phyloP scores from a whole-genome alignment of 2,888 invertebrate species.

The Chydorus sphaericus region DNA sequence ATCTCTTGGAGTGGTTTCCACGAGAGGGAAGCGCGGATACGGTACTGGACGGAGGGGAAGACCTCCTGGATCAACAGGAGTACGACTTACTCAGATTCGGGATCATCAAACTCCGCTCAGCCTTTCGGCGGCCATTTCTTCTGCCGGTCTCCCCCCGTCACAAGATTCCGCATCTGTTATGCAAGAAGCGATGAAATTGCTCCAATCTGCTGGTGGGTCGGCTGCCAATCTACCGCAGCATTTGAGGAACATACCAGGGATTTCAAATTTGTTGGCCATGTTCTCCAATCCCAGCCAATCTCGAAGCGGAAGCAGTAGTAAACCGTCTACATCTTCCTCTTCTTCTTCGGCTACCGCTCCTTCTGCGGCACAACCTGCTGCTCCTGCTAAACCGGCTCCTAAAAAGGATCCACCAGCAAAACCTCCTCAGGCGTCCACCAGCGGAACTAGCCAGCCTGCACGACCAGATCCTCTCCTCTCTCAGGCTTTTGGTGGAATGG shows the following conservation, averaged over 20 bases:
- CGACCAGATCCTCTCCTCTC: no score
- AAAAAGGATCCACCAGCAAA: no score
- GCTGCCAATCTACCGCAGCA: constrained; percentile 1
- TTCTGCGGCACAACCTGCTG: neutral
- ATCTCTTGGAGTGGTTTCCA: neutral
- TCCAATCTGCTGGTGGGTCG: constrained; percentile 7
- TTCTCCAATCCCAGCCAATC: neutral
- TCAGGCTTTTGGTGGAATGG: neutral
- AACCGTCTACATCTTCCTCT: no score
- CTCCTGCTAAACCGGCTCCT: neutral
- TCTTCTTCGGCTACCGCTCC: no score
- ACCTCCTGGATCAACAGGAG: constrained; percentile 5
- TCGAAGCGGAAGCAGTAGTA: no score
- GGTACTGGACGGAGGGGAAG: neutral
- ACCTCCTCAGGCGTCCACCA: no score
- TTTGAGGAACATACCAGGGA: constrained; percentile 8
- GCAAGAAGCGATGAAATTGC: constrained; percentile 5
- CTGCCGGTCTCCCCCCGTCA: neutral
- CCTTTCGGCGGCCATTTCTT: neutral
- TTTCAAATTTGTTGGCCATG: neutral
- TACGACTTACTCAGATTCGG: neutral
- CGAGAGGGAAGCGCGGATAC: constrained; percentile 3
- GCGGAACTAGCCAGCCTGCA: no score
- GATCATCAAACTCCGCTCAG: neutral
- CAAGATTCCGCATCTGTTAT: neutral